phyloP scores from a whole-genome alignment of 2,797 vertebrate species.

The Chrysocyon brachyurus region DNA sequence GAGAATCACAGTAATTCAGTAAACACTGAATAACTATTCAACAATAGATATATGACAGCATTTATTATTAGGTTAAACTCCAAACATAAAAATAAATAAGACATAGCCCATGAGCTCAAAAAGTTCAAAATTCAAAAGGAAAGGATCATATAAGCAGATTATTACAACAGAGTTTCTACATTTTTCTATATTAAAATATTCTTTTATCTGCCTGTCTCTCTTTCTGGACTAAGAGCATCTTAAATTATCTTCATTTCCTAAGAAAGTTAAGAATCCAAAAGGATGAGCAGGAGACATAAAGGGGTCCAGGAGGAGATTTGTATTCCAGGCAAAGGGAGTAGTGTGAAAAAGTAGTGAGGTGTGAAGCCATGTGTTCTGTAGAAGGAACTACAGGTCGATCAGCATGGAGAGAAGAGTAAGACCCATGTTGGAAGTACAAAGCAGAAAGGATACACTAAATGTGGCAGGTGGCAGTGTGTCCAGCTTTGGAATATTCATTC shows the following conservation, averaged over 20 bases:
- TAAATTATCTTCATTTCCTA: background rate
- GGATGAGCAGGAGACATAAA: background rate
- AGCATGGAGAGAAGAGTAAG: background rate
- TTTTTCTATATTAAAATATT: background rate
- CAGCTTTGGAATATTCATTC: background rate
- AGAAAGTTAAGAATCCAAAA: background rate
- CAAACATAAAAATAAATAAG: slow-evolving; percentile 42
- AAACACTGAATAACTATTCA: background rate
- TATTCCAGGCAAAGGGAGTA: background rate
- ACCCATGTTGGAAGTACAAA: background rate
- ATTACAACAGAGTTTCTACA: background rate
- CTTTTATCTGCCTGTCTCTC: background rate
- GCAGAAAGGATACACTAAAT: background rate
- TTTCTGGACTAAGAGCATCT: background rate
- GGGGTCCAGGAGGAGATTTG: background rate
- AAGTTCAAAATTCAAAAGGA: background rate
- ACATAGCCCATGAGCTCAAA: background rate
- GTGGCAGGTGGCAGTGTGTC: background rate
- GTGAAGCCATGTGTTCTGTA: background rate
- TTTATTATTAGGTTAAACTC: background rate
- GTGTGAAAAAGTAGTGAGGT: background rate
- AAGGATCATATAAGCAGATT: background rate
- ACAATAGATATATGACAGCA: background rate
- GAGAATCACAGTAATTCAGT: background rate
- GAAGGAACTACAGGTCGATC: rapidly evolving